Percentiles rank a stretch among this genome's conserved stretches.
These are phyloP conservation scores for Calameuta filiformis DNA, from an alignment of 2,888 invertebrate species.

Conservation along the genomic window DNA sequence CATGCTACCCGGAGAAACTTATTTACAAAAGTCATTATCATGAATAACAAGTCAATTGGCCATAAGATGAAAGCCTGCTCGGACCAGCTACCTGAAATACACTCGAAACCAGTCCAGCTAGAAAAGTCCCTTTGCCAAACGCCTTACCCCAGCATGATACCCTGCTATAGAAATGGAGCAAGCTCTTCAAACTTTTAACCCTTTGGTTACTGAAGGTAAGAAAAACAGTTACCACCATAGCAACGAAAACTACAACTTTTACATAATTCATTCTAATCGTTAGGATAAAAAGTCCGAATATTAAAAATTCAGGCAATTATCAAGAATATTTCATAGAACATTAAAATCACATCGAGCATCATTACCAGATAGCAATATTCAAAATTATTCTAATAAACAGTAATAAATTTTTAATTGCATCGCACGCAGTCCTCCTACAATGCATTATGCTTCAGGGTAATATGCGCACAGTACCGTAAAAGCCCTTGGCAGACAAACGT, in stretches of 20 bases:
- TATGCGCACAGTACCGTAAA: not conserved
- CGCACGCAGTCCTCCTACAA: not conserved
- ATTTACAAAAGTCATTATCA: conserved; percentile 28
- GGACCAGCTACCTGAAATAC: not conserved
- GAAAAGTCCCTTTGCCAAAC: not conserved
- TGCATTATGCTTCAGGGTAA: not conserved
- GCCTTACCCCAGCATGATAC: conserved; percentile 27
- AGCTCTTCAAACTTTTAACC: conserved; percentile 30
- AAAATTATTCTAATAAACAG: not conserved
- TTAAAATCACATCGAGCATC: not conserved
- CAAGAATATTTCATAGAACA: not conserved
- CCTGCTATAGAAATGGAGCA: conserved; percentile 51
- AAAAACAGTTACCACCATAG: not conserved
- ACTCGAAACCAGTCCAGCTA: not conserved
- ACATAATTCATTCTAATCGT: not conserved
- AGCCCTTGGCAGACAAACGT: conserved; percentile 5
- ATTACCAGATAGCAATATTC: not conserved
- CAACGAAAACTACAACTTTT: not conserved
- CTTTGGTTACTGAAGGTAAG: not conserved
- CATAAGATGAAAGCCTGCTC: conserved; percentile 10
- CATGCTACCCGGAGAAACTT: conserved; percentile 25
- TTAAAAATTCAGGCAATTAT: not conserved
- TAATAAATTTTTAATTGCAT: not conserved
- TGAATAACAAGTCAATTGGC: conserved; percentile 18
- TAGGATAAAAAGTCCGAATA: not conserved